phyloP scores from a whole-genome alignment of 2,888 invertebrate genomes.

The Pyrochroa serraticornis region DNA sequence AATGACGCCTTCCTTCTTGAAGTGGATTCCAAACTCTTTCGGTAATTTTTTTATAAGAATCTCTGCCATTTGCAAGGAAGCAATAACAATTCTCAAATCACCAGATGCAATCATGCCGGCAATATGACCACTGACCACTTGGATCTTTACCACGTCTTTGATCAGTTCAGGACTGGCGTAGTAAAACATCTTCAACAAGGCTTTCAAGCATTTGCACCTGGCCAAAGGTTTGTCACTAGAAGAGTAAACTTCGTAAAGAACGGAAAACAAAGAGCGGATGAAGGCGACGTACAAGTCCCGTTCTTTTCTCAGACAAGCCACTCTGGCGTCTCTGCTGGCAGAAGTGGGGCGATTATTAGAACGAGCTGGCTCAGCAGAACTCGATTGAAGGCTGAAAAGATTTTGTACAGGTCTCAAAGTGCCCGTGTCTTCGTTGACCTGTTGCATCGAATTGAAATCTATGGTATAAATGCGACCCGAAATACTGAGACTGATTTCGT shows the following conservation, averaged over 20 bases:
- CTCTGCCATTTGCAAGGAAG: conserved; percentile 95
- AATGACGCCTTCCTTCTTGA: conserved; percentile 96
- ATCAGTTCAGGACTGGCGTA: conserved; percentile 89
- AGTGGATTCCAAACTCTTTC: conserved; percentile 93
- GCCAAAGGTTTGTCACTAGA: conserved; percentile 98
- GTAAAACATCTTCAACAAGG: conserved; percentile 94
- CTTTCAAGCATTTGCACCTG: conserved; percentile 94
- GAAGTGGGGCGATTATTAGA: conserved; percentile 47
- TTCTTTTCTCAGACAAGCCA: conserved; percentile 73
- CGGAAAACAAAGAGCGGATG: conserved; percentile 82
- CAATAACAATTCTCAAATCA: conserved; percentile 95
- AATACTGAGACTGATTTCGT: conserved; percentile 91
- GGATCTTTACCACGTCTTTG: conserved; percentile 73
- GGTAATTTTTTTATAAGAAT: conserved; percentile 96
- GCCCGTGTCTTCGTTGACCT: conserved; percentile 97
- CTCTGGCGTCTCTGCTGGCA: conserved; percentile 66
- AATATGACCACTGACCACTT: conserved; percentile 92
- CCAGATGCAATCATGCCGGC: conserved; percentile 98
- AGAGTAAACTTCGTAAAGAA: conserved; percentile 97
- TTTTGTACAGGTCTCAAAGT: conserved; percentile 81
- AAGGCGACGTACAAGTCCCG: conserved; percentile 72
- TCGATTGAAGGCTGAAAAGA: conserved; percentile 61
- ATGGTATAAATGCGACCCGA: conserved; percentile 94
- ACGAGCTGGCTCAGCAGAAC: conserved; percentile 43
- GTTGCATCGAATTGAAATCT: conserved; percentile 96